Conservation (phyloP, 2,797 vertebrate genomes). For the Gymnothorax javanicus region DNA sequence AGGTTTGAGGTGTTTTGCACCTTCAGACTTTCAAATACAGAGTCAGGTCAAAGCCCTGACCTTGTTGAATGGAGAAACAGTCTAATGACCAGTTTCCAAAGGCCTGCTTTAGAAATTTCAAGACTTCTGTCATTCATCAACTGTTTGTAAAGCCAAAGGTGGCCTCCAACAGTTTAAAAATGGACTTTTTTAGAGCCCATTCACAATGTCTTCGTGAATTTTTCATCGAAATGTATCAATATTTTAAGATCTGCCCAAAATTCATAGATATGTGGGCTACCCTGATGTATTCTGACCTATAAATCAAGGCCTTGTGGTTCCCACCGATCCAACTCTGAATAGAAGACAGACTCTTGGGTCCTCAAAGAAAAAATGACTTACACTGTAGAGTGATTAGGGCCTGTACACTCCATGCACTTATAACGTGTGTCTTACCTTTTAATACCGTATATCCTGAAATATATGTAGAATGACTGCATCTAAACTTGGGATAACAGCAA, state of each 20-base stretch:
- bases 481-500: not conserved
- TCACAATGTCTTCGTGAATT: not conserved
- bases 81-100: not conserved
- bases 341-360: not conserved
- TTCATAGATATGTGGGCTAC: constrained; percentile 13
- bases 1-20: too few relatives aligned
- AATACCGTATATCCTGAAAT: not conserved
- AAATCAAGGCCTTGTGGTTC: not conserved
- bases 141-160: not conserved
- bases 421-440: not conserved
- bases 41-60: not conserved
- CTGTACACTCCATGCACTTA: not conserved
- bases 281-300: constrained; percentile 7
- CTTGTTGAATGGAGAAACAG: not conserved
- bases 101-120: not conserved
- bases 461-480: not conserved
- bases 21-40: not conserved
- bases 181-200: not conserved
- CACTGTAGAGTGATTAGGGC: not conserved
- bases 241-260: not conserved
- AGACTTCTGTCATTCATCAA: not conserved
- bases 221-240: not conserved
- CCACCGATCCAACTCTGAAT: not conserved
- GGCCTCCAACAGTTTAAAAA: not conserved
- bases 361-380: not conserved